Conservation (phyloP, 2,797 vertebrate genomes). For the Mormyrops boulengeri region DNA sequence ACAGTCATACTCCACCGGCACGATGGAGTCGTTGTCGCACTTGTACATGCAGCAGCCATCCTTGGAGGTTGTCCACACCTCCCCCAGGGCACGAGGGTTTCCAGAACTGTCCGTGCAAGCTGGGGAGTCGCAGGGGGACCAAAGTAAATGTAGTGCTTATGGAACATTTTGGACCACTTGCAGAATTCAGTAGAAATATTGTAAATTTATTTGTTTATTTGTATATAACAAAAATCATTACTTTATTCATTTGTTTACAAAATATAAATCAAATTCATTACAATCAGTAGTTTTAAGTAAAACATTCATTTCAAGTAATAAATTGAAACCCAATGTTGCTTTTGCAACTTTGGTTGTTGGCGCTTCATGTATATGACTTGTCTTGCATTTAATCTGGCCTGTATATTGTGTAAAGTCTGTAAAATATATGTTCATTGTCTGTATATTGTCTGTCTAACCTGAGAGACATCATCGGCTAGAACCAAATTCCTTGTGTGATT, state of each 20-base stretch:
- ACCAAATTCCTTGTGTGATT: background rate
- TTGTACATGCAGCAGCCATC: constrained; percentile 83
- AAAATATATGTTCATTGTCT: background rate
- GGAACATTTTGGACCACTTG: background rate
- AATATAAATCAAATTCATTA: background rate
- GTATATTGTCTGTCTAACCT: background rate
- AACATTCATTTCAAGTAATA: background rate
- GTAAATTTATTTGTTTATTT: background rate
- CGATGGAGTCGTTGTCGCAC: constrained; percentile 78
- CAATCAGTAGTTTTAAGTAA: background rate
- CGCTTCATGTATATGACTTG: background rate
- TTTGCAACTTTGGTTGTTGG: background rate
- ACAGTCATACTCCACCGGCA: constrained; percentile 75
- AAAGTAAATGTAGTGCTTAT: background rate
- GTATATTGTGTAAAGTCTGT: background rate
- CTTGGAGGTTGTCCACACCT: constrained; percentile 80
- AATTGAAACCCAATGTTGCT: background rate
- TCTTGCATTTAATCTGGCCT: background rate
- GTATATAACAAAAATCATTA: background rate
- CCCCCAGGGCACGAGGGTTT: constrained; percentile 72
- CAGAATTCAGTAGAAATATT: background rate
- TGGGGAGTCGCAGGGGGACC: constrained; percentile 35
- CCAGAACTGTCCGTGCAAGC: constrained; percentile 87
- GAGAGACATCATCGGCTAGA: background rate
- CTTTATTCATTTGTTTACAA: background rate